phyloP scores from a whole-genome alignment of 2,888 invertebrate species.

The Caprella mutica region DNA sequence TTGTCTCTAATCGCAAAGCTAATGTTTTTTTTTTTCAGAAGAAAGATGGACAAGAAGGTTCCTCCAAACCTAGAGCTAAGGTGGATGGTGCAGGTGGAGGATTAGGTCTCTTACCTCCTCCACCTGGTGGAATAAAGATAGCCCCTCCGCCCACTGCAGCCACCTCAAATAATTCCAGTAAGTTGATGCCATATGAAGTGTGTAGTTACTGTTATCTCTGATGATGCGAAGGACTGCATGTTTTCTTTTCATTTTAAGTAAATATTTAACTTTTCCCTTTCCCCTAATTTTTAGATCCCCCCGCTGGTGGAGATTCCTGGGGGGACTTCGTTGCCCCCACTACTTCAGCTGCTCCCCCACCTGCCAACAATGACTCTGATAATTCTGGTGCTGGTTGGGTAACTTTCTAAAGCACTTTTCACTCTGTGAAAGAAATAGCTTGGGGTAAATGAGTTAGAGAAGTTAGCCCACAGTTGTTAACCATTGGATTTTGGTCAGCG shows the following conservation, averaged over 20 bases:
- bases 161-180: too few species aligned
- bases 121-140: constrained; percentile 66
- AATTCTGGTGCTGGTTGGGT: constrained; percentile 9
- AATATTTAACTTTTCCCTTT: constrained; percentile 12
- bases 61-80: constrained; percentile 55
- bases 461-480: too few species aligned
- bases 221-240: constrained; percentile 4
- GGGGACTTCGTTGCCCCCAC: constrained; percentile 63
- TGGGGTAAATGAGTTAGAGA: too few species aligned
- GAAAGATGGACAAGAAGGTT: constrained; percentile 69
- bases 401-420: constrained; percentile 13
- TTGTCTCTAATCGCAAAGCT: background rate
- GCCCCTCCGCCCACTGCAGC: constrained; percentile 54
- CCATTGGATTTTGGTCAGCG: too few species aligned
- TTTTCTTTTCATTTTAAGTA: constrained; percentile 26
- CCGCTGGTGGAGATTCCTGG: constrained; percentile 48
- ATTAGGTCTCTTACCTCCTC: constrained; percentile 57
- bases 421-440: too few species aligned
- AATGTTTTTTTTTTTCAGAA: constrained; percentile 49
- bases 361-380: background rate
- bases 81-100: constrained; percentile 48
- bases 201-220: too few species aligned
- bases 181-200: too few species aligned
- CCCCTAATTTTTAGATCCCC: background rate
- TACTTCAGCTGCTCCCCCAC: constrained; percentile 1